Evolutionary conservation across 2,888 invertebrate species (phyloP).

Genomic region (Lissocephala sabroskyi): DNA sequence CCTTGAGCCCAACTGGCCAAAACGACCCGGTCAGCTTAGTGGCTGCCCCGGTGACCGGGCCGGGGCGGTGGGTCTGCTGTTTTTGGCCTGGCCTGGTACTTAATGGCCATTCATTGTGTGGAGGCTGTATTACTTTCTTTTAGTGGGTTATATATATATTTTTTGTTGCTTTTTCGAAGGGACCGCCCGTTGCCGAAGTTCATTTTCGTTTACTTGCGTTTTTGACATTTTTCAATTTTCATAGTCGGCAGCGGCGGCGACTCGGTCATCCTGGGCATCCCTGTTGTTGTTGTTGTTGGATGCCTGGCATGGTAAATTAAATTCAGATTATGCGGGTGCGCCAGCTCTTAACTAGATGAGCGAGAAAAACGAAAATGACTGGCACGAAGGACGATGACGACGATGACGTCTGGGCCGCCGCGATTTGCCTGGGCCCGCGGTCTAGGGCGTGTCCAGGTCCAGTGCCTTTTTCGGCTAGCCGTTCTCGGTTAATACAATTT

Average conservation of each 20-base stretch:
- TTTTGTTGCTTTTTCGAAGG: too few species aligned
- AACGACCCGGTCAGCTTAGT: constrained; percentile 1
- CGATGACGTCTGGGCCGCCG: constrained; percentile 8
- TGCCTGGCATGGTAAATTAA: constrained; percentile 46
- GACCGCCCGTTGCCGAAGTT: constrained; percentile 34
- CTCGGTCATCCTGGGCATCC: constrained; percentile 22
- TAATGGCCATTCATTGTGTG: constrained; percentile 31
- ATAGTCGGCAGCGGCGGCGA: constrained; percentile 9
- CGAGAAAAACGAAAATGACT: constrained; percentile 36
- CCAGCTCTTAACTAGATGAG: constrained; percentile 46
- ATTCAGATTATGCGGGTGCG: constrained; percentile 43
- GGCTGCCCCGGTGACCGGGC: too few species aligned
- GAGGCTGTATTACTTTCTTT: constrained; percentile 3
- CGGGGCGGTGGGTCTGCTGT: constrained; percentile 6
- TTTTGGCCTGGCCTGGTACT: constrained; percentile 26
- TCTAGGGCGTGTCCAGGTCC: background rate
- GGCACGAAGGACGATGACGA: constrained; percentile 35
- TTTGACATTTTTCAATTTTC: constrained; percentile 57
- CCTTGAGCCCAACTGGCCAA: constrained; percentile 20
- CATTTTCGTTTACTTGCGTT: constrained; percentile 41
- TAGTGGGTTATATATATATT: background rate
- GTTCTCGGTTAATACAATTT: constrained; percentile 28
- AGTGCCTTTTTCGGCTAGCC: background rate
- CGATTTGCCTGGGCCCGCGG: background rate
- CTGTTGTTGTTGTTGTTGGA: constrained; percentile 9